A percentile compares a stretch with the other conserved stretches of the same genome.
Conservation (phyloP, 2,888 invertebrate species). For the Drosophila heteroneura region DNA sequence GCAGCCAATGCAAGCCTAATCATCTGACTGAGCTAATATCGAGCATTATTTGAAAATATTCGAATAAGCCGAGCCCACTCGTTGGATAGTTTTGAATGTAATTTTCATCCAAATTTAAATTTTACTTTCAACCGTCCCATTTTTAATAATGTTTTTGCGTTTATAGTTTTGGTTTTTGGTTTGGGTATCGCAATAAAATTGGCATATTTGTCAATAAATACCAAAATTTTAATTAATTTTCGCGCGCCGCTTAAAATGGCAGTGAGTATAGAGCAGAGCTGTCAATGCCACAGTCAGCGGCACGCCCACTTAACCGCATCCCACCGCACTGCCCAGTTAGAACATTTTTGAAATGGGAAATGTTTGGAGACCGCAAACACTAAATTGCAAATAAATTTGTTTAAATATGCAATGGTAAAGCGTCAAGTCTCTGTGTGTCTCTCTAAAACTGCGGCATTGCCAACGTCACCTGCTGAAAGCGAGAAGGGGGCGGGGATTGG, state of each 20-base stretch:
- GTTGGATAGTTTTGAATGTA: background rate
- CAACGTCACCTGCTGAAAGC: slow-evolving; percentile 34
- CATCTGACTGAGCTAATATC: background rate
- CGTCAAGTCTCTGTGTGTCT: slow-evolving; percentile 29
- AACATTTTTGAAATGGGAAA: slow-evolving; percentile 35
- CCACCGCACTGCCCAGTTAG: background rate
- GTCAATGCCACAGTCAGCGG: slow-evolving; percentile 6
- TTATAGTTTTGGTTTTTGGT: slow-evolving; percentile 24
- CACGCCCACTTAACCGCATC: slow-evolving; percentile 22
- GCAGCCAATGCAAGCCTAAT: background rate
- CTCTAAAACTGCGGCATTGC: slow-evolving; percentile 20
- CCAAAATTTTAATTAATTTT: slow-evolving; percentile 78
- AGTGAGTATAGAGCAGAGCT: slow-evolving; percentile 21
- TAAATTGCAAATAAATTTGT: slow-evolving; percentile 79
- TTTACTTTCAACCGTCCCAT: background rate
- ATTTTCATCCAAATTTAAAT: background rate
- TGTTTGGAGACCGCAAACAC: slow-evolving; percentile 72
- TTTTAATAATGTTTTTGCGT: background rate
- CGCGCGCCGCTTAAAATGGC: slow-evolving; percentile 77
- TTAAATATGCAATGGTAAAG: slow-evolving; percentile 72
- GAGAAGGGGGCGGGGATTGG: background rate
- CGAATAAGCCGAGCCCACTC: background rate
- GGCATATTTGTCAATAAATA: slow-evolving; percentile 77
- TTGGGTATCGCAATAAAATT: slow-evolving; percentile 49
- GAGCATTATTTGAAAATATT: background rate